Percentiles rank a stretch among this genome's conserved stretches.
phyloP scores from a whole-genome alignment of 2,888 invertebrate species.

The Geotrupes spiniger region DNA sequence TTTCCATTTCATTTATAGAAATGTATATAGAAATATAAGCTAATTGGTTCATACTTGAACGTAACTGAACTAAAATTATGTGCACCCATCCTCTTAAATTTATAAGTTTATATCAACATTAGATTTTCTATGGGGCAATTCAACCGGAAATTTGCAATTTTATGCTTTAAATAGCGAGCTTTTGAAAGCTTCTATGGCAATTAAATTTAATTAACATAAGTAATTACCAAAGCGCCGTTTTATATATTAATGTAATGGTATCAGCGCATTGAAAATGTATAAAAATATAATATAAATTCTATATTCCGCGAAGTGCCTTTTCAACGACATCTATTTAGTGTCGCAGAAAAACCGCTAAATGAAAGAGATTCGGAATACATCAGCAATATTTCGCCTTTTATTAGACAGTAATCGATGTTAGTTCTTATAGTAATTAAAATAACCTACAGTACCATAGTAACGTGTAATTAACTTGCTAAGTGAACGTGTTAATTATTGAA shows the following conservation, averaged over 20 bases:
- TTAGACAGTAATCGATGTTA: constrained; percentile 5
- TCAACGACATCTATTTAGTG: not conserved
- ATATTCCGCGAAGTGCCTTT: not conserved
- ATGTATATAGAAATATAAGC: too few relatives aligned
- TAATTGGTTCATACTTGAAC: too few relatives aligned
- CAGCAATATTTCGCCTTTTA: constrained; percentile 2
- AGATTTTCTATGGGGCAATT: too few relatives aligned
- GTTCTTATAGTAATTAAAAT: constrained; percentile 3
- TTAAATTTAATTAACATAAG: too few relatives aligned
- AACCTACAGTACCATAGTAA: constrained; percentile 3
- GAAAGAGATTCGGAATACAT: constrained; percentile 1
- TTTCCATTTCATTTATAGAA: too few relatives aligned
- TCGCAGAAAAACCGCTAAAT: not conserved
- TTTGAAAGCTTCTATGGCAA: too few relatives aligned
- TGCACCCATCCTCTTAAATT: too few relatives aligned
- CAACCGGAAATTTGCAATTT: too few relatives aligned
- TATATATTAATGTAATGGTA: constrained; percentile 1
- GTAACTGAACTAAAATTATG: too few relatives aligned
- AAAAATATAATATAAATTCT: constrained; percentile 1
- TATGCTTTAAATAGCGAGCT: too few relatives aligned
- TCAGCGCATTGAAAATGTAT: too few relatives aligned
- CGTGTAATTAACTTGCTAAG: constrained; percentile 22
- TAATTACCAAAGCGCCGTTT: not conserved
- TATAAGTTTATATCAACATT: too few relatives aligned
- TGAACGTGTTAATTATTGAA: constrained; percentile 30